Conservation (phyloP, 2,797 vertebrate species). For the Dendrocincla fuliginosa region DNA sequence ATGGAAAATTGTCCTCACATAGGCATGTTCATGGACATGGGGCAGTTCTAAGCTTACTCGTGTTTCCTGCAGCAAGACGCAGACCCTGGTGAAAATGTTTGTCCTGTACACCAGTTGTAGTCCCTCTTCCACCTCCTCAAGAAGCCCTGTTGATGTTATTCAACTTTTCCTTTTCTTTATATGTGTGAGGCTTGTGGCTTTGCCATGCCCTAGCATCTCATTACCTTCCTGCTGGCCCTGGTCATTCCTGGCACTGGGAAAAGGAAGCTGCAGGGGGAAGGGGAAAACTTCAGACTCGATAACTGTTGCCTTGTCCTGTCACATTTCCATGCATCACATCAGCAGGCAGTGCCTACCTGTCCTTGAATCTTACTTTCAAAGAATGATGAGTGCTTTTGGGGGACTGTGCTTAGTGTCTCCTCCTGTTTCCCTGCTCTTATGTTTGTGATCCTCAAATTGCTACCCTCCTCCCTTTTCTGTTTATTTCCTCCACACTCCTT, state of each 20-base stretch:
- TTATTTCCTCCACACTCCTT: background rate
- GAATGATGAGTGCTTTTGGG: background rate
- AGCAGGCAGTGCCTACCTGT: background rate
- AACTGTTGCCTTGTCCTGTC: background rate
- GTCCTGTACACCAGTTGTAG: background rate
- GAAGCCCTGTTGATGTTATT: background rate
- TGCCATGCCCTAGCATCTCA: rapidly evolving
- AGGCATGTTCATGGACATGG: background rate
- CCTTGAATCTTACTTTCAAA: background rate
- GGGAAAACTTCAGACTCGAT: background rate
- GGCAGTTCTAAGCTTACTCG: background rate
- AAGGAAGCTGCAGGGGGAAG: background rate
- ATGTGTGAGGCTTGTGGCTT: background rate
- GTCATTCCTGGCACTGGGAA: background rate
- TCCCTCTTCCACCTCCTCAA: background rate
- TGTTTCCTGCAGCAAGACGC: background rate
- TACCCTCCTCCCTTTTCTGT: background rate
- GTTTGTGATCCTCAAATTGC: background rate
- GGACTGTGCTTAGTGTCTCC: background rate
- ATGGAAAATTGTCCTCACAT: background rate
- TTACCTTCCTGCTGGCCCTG: background rate
- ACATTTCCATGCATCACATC: background rate
- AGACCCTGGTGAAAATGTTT: background rate
- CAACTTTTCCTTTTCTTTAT: background rate
- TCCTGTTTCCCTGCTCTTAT: background rate